Base-by-base conservation (phyloP, 1,140 invertebrate species). In the Triops longicaudatus region DNA sequence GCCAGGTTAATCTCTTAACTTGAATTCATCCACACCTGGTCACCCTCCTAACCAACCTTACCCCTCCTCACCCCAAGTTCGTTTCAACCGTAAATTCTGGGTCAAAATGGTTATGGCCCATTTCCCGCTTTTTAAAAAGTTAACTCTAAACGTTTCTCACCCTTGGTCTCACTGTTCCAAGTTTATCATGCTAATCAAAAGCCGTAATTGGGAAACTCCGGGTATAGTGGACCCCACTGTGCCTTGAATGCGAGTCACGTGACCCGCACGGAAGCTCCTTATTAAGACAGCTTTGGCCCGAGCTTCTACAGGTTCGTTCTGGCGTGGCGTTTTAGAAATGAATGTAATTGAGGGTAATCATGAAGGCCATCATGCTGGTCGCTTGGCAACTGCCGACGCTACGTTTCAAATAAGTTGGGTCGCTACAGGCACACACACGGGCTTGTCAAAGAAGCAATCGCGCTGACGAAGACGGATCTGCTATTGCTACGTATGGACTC, bases 161-260 rank as follows among this genome's bases (percentile, higher is more conserved):
- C 22, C 17, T 10, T 14, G 50, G 50, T 63, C 22, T 63, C 50
- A 17, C 14, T 22, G 50, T 63, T 37, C 50, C 50, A 10, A 63
- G 22, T 63, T 63, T 63, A 63, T 22, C 50, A 63, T 63, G 50
- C 50, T 63, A 63, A 63, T 63, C 50, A 63, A 63, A 63, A 63
- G 50, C n/a, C 50, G 50, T 63, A 63, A 63, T 63, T 63, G 50
- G 50, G 50, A 63, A 63, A 63, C 50, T 63, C 50, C 22, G 14
- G 50, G 6, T 37, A 2, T 37, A 63, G 22, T n/a, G 50, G 50
- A 63, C 50, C 50, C 50, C 50, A n/a, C 50, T 22, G 6, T 14
- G 17, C 50, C 14, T 63, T 22, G 50, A 63, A 63, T 63, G 50
- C 50, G 22, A 10, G 50, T 63, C 50, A 63, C 50, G 50, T 63